Conservation (phyloP, 2,797 vertebrate genomes). For the Arrhamphus sclerolepis region DNA sequence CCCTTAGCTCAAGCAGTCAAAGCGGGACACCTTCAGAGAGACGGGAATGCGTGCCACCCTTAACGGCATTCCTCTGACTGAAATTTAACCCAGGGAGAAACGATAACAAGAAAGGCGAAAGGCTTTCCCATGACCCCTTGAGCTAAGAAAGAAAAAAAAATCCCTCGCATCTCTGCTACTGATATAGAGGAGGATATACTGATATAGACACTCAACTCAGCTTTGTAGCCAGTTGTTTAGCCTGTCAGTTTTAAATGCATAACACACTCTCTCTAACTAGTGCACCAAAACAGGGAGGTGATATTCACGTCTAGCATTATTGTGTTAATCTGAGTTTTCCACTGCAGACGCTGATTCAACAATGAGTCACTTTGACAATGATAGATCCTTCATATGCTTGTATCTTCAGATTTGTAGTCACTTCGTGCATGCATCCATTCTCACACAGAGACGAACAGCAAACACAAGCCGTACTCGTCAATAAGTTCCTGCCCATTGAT, state of each 20-base stretch:
- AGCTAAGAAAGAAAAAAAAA: conserved; percentile 50
- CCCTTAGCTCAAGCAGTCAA: conserved; percentile 17
- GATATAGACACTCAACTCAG: conserved; percentile 17
- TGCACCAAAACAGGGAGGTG: neutral
- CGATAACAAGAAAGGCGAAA: conserved; percentile 67
- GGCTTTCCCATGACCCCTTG: conserved; percentile 82
- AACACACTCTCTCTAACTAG: neutral
- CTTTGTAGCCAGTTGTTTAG: conserved; percentile 15
- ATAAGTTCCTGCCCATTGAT: conserved; percentile 93
- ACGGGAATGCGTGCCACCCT: conserved; percentile 68
- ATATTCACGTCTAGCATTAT: neutral
- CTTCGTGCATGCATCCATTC: neutral
- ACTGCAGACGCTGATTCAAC: neutral
- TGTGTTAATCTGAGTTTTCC: neutral
- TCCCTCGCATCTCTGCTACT: conserved; percentile 40
- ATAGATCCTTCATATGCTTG: conserved; percentile 24
- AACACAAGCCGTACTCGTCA: conserved; percentile 84
- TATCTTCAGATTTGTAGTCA: conserved; percentile 17
- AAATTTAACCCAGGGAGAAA: conserved; percentile 79
- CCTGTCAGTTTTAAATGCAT: conserved; percentile 11
- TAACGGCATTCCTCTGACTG: conserved; percentile 70
- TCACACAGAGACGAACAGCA: neutral
- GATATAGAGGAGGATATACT: conserved; percentile 41
- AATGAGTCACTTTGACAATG: conserved; percentile 25
- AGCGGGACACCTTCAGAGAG: conserved; percentile 63